Conservation (phyloP, 2,113 vertebrate genomes). For the Phylloscopus trochilus region DNA sequence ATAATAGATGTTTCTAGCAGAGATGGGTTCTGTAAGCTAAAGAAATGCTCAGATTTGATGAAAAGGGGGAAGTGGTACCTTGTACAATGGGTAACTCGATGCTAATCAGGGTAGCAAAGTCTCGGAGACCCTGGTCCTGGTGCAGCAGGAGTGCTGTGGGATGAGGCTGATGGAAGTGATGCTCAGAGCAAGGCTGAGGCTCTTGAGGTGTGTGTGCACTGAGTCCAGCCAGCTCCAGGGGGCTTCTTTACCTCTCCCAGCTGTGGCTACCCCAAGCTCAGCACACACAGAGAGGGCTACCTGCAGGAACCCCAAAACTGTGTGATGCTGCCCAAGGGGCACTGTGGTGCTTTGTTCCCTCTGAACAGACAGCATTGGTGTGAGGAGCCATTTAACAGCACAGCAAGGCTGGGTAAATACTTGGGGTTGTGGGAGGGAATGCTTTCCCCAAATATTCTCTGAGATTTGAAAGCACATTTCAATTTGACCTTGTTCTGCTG, state of each 20-base stretch:
- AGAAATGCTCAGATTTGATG: background rate
- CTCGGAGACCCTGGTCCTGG: fast-evolving
- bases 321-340: background rate
- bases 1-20: background rate
- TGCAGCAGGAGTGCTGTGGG: background rate
- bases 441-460: background rate
- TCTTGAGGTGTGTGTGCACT: background rate
- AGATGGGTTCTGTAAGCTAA: background rate
- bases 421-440: background rate
- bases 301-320: background rate
- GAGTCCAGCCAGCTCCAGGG: background rate
- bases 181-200: background rate
- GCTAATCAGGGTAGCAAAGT: background rate
- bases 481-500: background rate
- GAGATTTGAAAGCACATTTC: background rate
- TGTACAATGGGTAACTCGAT: fast-evolving
- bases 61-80: background rate
- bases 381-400: background rate
- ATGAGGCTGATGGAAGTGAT: background rate
- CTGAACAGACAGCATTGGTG: fast-evolving
- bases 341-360: fast-evolving
- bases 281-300: background rate
- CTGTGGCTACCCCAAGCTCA: background rate
- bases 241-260: background rate
- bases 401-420: background rate